A percentile compares a stretch with the other conserved stretches of the same genome.
These are phyloP conservation scores for Drosophila falleni DNA, from an alignment of 2,888 invertebrate species.

Conservation along the genomic window DNA sequence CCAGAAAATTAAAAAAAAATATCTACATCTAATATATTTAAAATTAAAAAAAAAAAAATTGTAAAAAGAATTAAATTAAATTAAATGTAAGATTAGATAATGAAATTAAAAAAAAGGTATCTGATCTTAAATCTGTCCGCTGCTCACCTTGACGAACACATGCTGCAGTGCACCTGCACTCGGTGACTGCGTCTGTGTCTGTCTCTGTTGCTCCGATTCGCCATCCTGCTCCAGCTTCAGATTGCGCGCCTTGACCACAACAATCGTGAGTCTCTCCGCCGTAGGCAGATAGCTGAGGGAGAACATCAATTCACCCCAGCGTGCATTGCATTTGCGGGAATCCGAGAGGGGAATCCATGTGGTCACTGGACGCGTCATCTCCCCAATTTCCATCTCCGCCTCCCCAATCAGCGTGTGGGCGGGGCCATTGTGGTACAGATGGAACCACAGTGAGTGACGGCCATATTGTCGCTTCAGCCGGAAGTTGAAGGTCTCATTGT, in stretches of 20 bases:
- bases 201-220: conserved; percentile 5
- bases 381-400: conserved; percentile 89
- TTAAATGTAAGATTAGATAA: too few relatives aligned
- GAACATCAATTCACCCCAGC: conserved; percentile 92
- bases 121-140: too few relatives aligned
- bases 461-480: conserved; percentile 88
- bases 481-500: conserved; percentile 91
- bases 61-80: too few relatives aligned
- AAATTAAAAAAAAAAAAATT: too few relatives aligned
- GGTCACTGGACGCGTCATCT: conserved; percentile 89
- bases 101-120: too few relatives aligned
- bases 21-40: too few relatives aligned
- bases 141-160: conserved; percentile 91
- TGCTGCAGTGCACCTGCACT: conserved; percentile 86
- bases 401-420: conserved; percentile 89
- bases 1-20: too few relatives aligned
- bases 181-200: conserved; percentile 22
- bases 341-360: conserved; percentile 93
- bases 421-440: conserved; percentile 89
- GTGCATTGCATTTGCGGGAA: conserved; percentile 89
- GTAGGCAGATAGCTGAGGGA: conserved; percentile 93
- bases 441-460: conserved; percentile 88
- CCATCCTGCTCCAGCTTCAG: conserved; percentile 87
- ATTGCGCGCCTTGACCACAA: conserved; percentile 91
- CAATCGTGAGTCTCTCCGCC: conserved; percentile 90